A percentile compares a stretch with the other conserved stretches of the same genome.
phyloP scores from a whole-genome alignment of 2,113 vertebrate genomes.

The Python bivittatus region DNA sequence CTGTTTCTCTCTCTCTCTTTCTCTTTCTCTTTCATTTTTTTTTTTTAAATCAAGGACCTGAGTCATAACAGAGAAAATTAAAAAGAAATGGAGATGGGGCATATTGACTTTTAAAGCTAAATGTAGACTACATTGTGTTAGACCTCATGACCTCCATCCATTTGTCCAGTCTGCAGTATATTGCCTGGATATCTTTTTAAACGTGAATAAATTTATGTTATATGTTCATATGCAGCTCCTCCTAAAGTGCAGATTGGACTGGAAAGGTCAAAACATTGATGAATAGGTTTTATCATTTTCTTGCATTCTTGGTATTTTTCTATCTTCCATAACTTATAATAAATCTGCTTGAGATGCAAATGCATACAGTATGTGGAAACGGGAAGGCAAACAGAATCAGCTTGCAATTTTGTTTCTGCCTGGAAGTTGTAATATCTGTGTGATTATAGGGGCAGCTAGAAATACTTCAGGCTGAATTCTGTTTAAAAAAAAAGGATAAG shows the following conservation, averaged over 20 bases:
- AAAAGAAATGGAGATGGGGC: constrained; percentile 56
- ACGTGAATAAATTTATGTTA: background rate
- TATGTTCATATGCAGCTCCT: constrained; percentile 8
- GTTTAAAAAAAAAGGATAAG: background rate
- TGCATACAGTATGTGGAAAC: constrained; percentile 17
- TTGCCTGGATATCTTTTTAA: constrained; percentile 28
- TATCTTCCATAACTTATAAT: background rate
- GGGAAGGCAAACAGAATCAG: background rate
- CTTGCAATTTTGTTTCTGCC: background rate
- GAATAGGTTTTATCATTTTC: background rate
- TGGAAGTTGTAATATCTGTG: background rate
- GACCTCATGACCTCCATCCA: constrained; percentile 2
- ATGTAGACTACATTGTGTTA: background rate
- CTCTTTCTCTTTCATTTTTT: background rate
- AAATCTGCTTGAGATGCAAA: constrained; percentile 15
- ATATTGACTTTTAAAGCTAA: constrained; percentile 33
- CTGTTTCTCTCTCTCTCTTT: background rate
- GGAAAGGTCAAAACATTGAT: constrained; percentile 18
- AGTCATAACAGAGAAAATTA: constrained; percentile 61
- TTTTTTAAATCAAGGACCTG: constrained; percentile 23
- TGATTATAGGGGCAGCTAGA: background rate
- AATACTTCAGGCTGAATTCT: constrained; percentile 6
- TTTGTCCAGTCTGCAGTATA: constrained; percentile 21
- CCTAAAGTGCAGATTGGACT: constrained; percentile 20
- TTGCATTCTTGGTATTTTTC: background rate